Percentiles rank a stretch among this genome's conserved stretches.
Conservation (phyloP, 2,888 invertebrate species). For the Trachelus stipa region DNA sequence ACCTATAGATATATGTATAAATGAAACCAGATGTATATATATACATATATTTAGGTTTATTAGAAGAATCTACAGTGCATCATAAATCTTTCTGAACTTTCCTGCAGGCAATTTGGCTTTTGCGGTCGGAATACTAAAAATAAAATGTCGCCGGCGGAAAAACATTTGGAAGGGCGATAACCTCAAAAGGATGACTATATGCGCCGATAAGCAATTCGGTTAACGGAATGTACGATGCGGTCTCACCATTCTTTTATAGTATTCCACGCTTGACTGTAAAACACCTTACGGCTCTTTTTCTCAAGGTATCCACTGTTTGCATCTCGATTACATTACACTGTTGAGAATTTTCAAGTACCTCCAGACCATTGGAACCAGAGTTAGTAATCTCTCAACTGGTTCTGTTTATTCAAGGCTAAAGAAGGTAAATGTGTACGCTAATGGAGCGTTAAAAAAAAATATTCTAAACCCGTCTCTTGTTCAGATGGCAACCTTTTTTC, state of each 20-base stretch:
- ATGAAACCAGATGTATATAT: too few relatives aligned
- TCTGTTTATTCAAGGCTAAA: not conserved
- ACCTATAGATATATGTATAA: too few relatives aligned
- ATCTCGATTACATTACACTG: not conserved
- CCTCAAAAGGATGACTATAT: not conserved
- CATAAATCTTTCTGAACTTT: not conserved
- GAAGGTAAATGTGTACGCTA: not conserved
- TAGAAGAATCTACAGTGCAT: not conserved
- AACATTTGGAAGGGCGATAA: constrained; percentile 7
- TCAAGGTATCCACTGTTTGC: not conserved
- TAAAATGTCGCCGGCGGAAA: not conserved
- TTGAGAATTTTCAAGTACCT: not conserved
- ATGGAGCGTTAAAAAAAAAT: not conserved
- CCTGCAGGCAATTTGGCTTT: not conserved
- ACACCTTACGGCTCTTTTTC: not conserved
- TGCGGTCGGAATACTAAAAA: constrained; percentile 3
- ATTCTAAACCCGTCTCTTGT: not conserved
- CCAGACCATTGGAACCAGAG: not conserved
- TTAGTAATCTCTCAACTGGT: not conserved
- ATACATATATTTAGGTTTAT: not conserved
- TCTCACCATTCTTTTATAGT: not conserved
- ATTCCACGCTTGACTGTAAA: not conserved
- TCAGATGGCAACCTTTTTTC: not conserved
- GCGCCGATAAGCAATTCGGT: not conserved
- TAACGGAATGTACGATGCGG: not conserved